These are phyloP conservation scores for Anguilla anguilla DNA, from an alignment of 2,797 vertebrate genomes.

Conservation along the genomic window DNA sequence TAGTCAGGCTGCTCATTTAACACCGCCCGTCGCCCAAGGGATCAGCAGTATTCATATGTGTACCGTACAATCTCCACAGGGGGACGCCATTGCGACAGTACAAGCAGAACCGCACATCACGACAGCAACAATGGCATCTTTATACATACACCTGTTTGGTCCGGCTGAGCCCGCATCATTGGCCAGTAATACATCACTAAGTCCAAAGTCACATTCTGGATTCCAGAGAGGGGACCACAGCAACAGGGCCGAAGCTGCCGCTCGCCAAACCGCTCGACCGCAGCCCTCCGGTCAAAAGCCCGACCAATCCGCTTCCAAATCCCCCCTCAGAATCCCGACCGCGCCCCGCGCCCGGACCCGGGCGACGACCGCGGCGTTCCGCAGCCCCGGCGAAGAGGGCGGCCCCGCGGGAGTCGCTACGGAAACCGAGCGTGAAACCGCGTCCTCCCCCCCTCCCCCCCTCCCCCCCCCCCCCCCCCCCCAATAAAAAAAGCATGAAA, in stretches of 20 bases:
- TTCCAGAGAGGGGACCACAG: slow-evolving; percentile 49
- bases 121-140: slow-evolving; percentile 38
- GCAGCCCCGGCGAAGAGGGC: too few relatives aligned
- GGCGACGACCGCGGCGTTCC: too few relatives aligned
- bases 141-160: slow-evolving; percentile 49
- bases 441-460: too few relatives aligned
- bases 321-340: not conserved
- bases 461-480: too few relatives aligned
- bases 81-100: slow-evolving; percentile 38
- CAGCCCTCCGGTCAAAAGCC: not conserved
- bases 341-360: too few relatives aligned
- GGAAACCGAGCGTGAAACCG: not conserved
- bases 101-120: not conserved
- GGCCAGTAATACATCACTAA: slow-evolving; percentile 65
- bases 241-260: not conserved
- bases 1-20: not conserved
- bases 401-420: too few relatives aligned
- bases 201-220: slow-evolving; percentile 68
- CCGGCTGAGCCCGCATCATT: slow-evolving; percentile 35
- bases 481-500: not conserved
- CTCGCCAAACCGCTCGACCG: not conserved
- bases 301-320: not conserved
- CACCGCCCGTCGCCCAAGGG: not conserved
- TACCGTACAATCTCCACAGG: not conserved
- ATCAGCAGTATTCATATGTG: not conserved